Conservation (phyloP, 2,797 vertebrate genomes). For the Gadopsis marmoratus region DNA sequence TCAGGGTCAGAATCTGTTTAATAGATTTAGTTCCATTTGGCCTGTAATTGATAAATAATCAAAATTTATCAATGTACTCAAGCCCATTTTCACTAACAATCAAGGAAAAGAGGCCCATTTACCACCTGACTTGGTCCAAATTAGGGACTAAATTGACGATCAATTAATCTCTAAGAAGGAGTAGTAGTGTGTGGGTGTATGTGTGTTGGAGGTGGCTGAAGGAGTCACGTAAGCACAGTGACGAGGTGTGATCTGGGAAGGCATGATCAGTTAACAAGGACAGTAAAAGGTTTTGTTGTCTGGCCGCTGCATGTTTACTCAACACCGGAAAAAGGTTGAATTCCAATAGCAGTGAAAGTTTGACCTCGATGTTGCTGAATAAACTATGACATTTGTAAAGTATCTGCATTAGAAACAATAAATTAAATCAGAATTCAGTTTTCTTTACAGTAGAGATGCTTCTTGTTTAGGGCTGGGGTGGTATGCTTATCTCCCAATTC, state of each 20-base stretch:
- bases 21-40: conserved; percentile 99
- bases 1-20: conserved; percentile 98
- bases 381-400: not conserved
- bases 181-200: conserved; percentile 80
- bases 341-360: not conserved
- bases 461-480: not conserved
- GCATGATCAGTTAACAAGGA: conserved; percentile 87
- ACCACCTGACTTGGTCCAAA: conserved; percentile 99
- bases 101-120: conserved; percentile 99
- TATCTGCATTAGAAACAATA: not conserved
- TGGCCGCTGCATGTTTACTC: not conserved
- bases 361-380: not conserved
- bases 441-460: not conserved
- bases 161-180: conserved; percentile 99
- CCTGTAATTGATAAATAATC: conserved; percentile 99
- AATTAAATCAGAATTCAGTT: not conserved
- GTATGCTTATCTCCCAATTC: no score
- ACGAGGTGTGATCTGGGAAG: conserved; percentile 87
- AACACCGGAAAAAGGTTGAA: not conserved
- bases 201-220: conserved; percentile 49
- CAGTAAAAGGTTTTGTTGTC: conserved; percentile 48
- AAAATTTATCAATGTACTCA: conserved; percentile 99
- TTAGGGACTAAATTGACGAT: conserved; percentile 99
- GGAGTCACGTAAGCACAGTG: conserved; percentile 91
- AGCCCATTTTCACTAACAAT: conserved; percentile 99